A percentile compares a stretch with the other conserved stretches of the same genome.
phyloP scores from a whole-genome alignment of 2,797 vertebrate species.

The Mastacembelus armatus region DNA sequence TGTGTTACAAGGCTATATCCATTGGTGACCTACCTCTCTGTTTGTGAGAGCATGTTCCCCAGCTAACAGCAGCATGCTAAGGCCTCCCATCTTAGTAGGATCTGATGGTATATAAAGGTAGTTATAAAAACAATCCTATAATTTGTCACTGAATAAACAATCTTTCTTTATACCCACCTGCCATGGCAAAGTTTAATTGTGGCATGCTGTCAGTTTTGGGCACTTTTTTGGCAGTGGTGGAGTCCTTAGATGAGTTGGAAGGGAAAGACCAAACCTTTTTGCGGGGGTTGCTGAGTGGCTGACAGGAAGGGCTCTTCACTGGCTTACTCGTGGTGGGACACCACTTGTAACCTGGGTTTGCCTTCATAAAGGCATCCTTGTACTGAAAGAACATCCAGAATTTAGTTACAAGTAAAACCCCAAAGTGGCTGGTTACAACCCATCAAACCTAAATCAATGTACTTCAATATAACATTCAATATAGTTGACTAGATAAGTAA shows the following conservation, averaged over 20 bases:
- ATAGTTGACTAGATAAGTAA: background rate
- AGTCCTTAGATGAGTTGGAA: conserved; percentile 90
- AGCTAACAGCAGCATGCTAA: conserved; percentile 98
- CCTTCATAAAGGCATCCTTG: conserved; percentile 99
- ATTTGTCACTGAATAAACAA: background rate
- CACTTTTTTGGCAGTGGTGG: conserved; percentile 89
- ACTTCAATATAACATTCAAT: too few relatives aligned
- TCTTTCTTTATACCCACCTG: conserved; percentile 84
- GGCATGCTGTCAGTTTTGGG: conserved; percentile 91
- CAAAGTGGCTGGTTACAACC: background rate
- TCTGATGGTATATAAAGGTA: conserved; percentile 78
- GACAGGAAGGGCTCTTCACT: conserved; percentile 89
- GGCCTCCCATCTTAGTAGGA: conserved; percentile 97
- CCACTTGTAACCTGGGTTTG: conserved; percentile 99
- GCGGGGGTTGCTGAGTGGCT: conserved; percentile 86
- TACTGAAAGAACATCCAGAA: conserved; percentile 85
- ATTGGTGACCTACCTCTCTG: conserved; percentile 87
- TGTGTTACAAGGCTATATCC: conserved; percentile 19
- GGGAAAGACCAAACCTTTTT: conserved; percentile 95
- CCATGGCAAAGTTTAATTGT: conserved; percentile 97
- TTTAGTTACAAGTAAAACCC: conserved; percentile 4
- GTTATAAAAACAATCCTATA: conserved; percentile 14
- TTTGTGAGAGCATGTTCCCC: conserved; percentile 96
- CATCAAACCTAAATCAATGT: background rate
- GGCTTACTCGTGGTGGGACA: conserved; percentile 98